Base-by-base conservation (phyloP, 2,888 invertebrate species). In the Alsophila aescularia region DNA sequence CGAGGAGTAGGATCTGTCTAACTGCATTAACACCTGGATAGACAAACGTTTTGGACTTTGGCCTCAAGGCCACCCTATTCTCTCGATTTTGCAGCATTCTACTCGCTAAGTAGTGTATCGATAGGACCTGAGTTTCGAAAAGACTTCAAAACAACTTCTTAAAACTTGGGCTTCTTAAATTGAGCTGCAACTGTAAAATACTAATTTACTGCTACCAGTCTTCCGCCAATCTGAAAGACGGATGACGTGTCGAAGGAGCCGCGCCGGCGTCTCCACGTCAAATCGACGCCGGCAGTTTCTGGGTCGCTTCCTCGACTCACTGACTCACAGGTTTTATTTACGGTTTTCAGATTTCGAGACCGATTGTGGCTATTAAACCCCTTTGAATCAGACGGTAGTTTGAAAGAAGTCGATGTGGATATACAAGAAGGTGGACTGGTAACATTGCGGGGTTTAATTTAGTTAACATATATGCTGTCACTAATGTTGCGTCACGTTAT, bases 221-320 rank as follows among this genome's bases (percentile, higher is more conserved):
- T 44, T 35, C 16, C 39, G 14, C 29, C 45, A 40, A 50, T 49
- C 40, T 41, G 24, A 45, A 67, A 70, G 67, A 72, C 36, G 29
- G 51, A 69, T 71, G 69, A 72, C 65, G 70, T 61, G 66, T 57
- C 62, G 59, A 51, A 52, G 53, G 56, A 47, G 50, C 43, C 32
- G 31, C 36, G 45, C 16, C 45, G 45, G 27, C 50, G 32, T 49
- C 55, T 52, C 55, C 37, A 31, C 64, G 48, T 49, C 56, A 48
- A 43, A 36, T 21, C 41, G 62, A 41, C 37, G 58, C 47, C 54
- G 42, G 29, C 12, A 14, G 14, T 60, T 64, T 67, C 63, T 68
- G 62, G 66, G 66, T 64, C 67, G 67, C 58, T 69, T 64, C 64
- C 64, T 70, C 60, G 56, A 64, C 55, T 53, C 40, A 52, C 48